Percentiles rank a stretch among this genome's conserved stretches.
phyloP scores from a whole-genome alignment of 1,140 invertebrate genomes.

The Venustaconcha ellipsiformis region DNA sequence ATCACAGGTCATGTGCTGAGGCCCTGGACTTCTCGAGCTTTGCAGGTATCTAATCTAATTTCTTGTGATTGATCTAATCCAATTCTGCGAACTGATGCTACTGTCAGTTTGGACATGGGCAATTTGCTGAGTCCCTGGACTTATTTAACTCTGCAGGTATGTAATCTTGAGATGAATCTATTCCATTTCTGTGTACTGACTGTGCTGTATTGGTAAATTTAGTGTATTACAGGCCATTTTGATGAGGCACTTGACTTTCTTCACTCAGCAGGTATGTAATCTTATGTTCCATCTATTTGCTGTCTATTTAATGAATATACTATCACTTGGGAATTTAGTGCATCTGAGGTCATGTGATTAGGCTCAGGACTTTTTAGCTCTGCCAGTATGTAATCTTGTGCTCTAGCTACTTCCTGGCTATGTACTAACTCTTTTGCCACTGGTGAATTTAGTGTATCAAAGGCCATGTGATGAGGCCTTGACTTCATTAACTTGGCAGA shows the following conservation, averaged over 20 bases:
- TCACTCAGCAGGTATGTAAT: constrained; percentile 39
- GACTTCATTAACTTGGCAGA: constrained; percentile 58
- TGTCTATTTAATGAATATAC: constrained; percentile 43
- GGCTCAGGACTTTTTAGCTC: constrained; percentile 36
- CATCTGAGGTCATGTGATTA: constrained; percentile 61
- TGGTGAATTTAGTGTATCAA: constrained; percentile 63
- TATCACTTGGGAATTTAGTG: constrained; percentile 59
- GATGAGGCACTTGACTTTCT: constrained; percentile 61
- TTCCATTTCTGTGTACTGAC: constrained; percentile 29
- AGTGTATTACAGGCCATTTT: constrained; percentile 60
- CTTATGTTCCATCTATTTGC: not conserved
- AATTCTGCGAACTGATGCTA: too few species aligned
- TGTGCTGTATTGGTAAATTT: constrained; percentile 58
- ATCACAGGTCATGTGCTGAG: constrained; percentile 58
- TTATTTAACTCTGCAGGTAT: too few species aligned
- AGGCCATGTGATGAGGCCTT: constrained; percentile 57
- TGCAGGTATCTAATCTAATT: constrained; percentile 29
- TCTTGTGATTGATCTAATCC: not conserved
- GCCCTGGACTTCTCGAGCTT: constrained; percentile 60
- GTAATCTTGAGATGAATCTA: too few species aligned
- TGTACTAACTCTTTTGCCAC: constrained; percentile 51
- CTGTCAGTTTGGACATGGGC: too few species aligned
- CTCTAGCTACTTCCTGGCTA: too few species aligned
- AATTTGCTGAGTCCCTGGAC: too few species aligned
- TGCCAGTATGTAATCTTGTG: too few species aligned